Conservation (phyloP, 2,113 vertebrate species). For the Scartelaos histophorus region DNA sequence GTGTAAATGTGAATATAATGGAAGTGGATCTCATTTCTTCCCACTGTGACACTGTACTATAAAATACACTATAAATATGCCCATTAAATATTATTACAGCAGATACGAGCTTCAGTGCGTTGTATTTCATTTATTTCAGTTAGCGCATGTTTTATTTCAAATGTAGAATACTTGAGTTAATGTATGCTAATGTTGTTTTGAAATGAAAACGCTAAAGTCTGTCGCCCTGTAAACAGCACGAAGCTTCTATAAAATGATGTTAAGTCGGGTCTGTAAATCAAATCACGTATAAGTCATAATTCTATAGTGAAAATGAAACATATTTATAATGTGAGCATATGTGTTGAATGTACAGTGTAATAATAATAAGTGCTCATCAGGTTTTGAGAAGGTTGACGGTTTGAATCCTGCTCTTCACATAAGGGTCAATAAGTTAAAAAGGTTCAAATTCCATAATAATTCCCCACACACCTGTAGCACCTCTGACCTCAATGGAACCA, state of each 20-base stretch:
- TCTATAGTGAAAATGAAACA: too few relatives aligned
- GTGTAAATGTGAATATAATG: slow-evolving; percentile 5
- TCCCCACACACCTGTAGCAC: too few relatives aligned
- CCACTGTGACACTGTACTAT: slow-evolving; percentile 20
- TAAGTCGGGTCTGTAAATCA: too few relatives aligned
- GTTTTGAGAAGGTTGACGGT: too few relatives aligned
- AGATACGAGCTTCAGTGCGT: neutral
- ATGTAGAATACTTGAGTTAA: neutral
- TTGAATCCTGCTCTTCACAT: too few relatives aligned
- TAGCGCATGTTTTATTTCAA: neutral
- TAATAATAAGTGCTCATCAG: too few relatives aligned
- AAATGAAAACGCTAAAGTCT: neutral
- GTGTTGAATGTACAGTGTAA: too few relatives aligned
- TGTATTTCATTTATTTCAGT: neutral
- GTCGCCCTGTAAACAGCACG: neutral
- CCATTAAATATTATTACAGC: neutral
- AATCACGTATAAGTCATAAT: too few relatives aligned
- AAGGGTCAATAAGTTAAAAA: too few relatives aligned
- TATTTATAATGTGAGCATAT: too few relatives aligned
- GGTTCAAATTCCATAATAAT: too few relatives aligned
- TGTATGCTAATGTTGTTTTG: neutral
- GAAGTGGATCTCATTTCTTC: neutral
- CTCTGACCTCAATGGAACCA: too few relatives aligned
- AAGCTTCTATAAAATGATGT: neutral
- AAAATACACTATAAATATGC: slow-evolving; percentile 1